Evolutionary conservation across 2,888 invertebrate species (phyloP), one percentile per base, ranked within the genome.

Genomic region (Rhopalosiphum nymphaeae): DNA sequence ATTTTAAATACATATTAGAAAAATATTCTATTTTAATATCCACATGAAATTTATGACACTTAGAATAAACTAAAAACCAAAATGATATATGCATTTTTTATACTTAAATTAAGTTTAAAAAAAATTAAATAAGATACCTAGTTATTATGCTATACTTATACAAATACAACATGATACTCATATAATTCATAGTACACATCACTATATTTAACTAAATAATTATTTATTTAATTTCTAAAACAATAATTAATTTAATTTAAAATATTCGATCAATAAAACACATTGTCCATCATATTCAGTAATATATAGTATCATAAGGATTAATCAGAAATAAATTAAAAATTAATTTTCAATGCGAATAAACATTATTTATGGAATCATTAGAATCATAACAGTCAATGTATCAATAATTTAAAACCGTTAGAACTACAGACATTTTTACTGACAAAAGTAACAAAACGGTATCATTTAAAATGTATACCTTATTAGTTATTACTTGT

Each of bases 361-460:
- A n/a, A 87, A 56, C 10, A 42, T 26, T 29, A 25, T 25, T 57
- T 57, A 46, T 16, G 36, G 78, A 78, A 78, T 36, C 1, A 78
- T 21, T 78, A 26, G 9, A 36, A 29, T 57, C 26, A 78, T 2
- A 56, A 49, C 13, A 42, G 29, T 84, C 42, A 53, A 84, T 56
- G 13, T 11, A 56, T 84, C 10, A 56, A 53, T 56, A 84, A 42
- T 49, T 29, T 26, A 26, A 85, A 85, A 85, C 4, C 26, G 7
- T 86, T 26, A 42, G n/a, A 91, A 56, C 13, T 85, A n/a, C 49
- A 85, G n/a, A 42, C 2, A 29, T 56, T 84, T 91, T 85, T 44
- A 46, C 57, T n/a, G 56, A 91, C 57, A 46, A 86, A n/a, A 85
- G 46, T 57, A 56, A 57, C 11, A 49, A 91, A 91, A 86, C 44